Evolutionary conservation across 2,797 vertebrate genomes (phyloP).

Genomic region (Tokudaia muenninki): DNA sequence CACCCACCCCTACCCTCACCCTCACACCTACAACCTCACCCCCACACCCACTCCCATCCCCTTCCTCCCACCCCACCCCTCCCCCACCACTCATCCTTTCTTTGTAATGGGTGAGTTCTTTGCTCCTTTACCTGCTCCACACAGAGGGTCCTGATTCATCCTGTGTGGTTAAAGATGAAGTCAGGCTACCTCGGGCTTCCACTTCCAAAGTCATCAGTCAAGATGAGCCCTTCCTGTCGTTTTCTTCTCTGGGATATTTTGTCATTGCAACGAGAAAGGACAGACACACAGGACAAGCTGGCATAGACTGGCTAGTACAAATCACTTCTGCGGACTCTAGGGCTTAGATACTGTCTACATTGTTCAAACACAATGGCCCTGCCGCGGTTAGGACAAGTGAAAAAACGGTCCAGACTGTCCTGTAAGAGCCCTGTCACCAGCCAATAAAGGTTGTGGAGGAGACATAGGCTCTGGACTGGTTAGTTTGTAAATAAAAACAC

Average conservation of each 20-base stretch:
- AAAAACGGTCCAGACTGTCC: neutral
- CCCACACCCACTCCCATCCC: no score
- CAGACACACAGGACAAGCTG: no score
- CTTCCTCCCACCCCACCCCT: rapidly evolving
- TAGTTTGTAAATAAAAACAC: neutral
- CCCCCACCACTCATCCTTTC: no score
- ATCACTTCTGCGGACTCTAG: no score
- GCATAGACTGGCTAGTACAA: neutral
- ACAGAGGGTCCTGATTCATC: neutral
- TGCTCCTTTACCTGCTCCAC: neutral
- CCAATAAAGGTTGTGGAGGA: neutral
- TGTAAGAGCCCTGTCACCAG: neutral
- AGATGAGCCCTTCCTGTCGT: neutral
- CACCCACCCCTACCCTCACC: neutral
- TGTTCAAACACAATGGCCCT: neutral
- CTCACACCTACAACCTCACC: neutral
- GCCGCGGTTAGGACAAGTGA: neutral
- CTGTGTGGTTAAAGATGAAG: neutral
- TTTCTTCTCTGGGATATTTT: neutral
- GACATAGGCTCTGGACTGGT: no score
- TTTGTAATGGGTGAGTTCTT: neutral
- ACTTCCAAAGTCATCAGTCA: neutral
- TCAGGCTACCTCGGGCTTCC: neutral
- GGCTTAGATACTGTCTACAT: neutral
- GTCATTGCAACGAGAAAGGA: neutral